Evolutionary conservation across 2,113 vertebrate species (phyloP).

Genomic region (Stomatorhinus ivindoensis): DNA sequence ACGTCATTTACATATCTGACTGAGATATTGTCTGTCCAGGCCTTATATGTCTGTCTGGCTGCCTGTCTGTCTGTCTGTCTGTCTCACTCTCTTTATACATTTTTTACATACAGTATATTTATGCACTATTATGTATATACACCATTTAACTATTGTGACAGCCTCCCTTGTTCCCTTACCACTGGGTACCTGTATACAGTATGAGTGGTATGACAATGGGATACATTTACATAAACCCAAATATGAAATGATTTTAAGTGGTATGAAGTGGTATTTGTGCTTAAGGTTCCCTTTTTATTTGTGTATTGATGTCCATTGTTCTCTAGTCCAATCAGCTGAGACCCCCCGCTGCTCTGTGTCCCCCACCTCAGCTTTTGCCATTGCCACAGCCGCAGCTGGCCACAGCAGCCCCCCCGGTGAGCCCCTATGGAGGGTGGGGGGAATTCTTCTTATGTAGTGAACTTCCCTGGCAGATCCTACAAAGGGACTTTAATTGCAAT

Average conservation of each 20-base stretch:
- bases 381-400: slow-evolving; percentile 92
- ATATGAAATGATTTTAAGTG: background rate
- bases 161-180: background rate
- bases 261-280: background rate
- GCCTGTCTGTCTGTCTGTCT: background rate
- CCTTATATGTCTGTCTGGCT: background rate
- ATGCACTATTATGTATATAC: background rate
- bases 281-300: background rate
- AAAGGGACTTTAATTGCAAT: background rate
- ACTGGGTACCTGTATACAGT: background rate
- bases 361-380: slow-evolving; percentile 93
- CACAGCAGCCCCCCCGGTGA: slow-evolving; percentile 84
- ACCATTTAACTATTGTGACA: background rate
- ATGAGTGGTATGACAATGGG: background rate
- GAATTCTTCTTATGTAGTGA: background rate
- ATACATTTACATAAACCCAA: background rate
- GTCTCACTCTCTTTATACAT: background rate
- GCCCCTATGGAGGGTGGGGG: background rate
- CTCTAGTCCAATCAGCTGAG: slow-evolving; percentile 75
- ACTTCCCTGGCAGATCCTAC: background rate
- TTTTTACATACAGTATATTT: background rate
- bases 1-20: background rate
- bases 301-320: slow-evolving; percentile 18
- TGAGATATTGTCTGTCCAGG: background rate
- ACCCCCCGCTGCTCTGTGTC: slow-evolving; percentile 83